Conservation (phyloP, 2,113 vertebrate species). For the Budorcas taxicolor region DNA sequence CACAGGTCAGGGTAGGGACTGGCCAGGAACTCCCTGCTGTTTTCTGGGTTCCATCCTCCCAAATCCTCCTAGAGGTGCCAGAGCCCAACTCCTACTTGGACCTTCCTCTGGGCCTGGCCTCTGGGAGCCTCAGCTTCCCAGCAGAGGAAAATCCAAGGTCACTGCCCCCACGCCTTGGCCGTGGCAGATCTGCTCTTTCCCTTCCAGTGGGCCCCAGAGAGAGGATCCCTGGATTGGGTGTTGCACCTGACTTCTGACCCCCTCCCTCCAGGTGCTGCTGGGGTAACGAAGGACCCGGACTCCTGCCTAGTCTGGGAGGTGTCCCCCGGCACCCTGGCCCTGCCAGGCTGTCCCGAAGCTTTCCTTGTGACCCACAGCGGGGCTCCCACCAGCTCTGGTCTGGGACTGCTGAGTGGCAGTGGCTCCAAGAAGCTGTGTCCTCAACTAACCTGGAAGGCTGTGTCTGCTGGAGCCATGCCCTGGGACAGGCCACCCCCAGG, state of each 20-base stretch:
- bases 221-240: neutral
- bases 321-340: neutral
- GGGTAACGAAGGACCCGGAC: neutral
- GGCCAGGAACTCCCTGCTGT: slow-evolving; percentile 3
- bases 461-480: neutral
- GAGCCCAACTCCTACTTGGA: neutral
- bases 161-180: too few relatives aligned
- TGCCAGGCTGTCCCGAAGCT: neutral
- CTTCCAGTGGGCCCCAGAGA: too few relatives aligned
- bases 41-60: neutral
- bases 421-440: slow-evolving; percentile 1
- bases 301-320: neutral
- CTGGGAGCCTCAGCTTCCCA: neutral
- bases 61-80: neutral
- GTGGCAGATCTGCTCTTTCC: neutral
- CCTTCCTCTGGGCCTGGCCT: neutral
- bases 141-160: neutral
- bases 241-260: neutral
- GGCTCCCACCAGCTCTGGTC: neutral
- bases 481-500: neutral
- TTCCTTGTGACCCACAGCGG: neutral
- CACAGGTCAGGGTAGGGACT: neutral
- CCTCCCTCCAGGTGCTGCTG: slow-evolving; percentile 42
- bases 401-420: slow-evolving; percentile 17
- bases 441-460: neutral